Percentiles rank a stretch among this genome's conserved stretches.
Conservation (phyloP, 2,113 vertebrate species). For the Scolopax mira region DNA sequence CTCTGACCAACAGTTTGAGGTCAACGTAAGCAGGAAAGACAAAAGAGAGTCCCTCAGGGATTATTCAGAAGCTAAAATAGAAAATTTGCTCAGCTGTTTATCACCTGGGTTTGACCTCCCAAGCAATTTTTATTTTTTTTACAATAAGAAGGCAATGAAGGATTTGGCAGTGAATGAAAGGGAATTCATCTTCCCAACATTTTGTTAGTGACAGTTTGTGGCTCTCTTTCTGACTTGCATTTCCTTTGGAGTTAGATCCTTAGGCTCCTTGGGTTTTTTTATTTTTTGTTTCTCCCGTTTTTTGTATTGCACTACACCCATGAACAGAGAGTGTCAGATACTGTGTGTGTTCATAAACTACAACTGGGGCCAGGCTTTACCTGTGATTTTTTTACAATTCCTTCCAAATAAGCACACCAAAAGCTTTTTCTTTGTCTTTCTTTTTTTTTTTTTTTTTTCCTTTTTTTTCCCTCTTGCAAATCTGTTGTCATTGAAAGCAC, state of each 20-base stretch:
- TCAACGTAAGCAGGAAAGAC: slow-evolving; percentile 28
- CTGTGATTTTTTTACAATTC: neutral
- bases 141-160: neutral
- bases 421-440: neutral
- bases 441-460: neutral
- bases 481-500: neutral
- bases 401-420: neutral
- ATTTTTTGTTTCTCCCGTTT: neutral
- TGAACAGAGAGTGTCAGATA: neutral
- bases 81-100: slow-evolving; percentile 51
- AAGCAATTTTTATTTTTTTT: neutral
- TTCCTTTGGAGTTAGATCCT: neutral
- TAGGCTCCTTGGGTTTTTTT: fast-evolving
- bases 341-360: neutral
- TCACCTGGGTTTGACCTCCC: slow-evolving; percentile 56
- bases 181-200: neutral
- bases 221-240: neutral
- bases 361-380: neutral
- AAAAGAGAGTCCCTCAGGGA: slow-evolving; percentile 38
- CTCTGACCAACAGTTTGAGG: slow-evolving; percentile 41
- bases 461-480: neutral
- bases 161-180: slow-evolving; percentile 37
- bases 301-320: neutral
- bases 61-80: slow-evolving; percentile 35
- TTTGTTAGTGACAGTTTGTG: neutral